Base-by-base conservation (phyloP, 2,113 vertebrate genomes). In the Siniperca chuatsi region DNA sequence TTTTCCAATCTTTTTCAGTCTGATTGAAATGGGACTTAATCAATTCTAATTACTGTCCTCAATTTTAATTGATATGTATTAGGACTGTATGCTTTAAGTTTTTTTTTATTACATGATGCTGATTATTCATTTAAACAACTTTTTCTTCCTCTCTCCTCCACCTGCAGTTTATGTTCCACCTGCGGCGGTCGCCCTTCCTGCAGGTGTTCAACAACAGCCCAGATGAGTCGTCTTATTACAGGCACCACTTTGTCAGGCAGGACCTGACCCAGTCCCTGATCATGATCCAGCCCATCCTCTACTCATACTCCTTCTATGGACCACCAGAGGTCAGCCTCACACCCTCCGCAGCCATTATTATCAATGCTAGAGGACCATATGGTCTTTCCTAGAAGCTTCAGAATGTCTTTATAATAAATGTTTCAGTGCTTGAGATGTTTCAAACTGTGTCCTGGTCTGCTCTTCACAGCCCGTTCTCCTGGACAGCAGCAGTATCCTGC, bases 121-220 rank as follows among this genome's bases (percentile, higher is more conserved):
- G 25, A 75, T 10, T 40, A 8, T n/a, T 23, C 8, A 23, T 11
- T 37, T 54, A 18, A 25, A 60, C 48, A 35, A 70, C 25, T 42
- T 54, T 52, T 37, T 40, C 37, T 64, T 78, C 18, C 33, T 58
- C 18, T 71, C 48, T 76, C 70, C 1, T 91, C 40, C 82, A 20
- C 79, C 78, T 81, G 15, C 68, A 99, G 98, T 99, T 99, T 84
- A 99, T 99, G 97, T 99, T 99, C 95, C 98, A 99, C 87, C 94
- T 99, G 93, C 95, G 98, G 74, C 95, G 98, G 87, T 99, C 98
- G 15, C 97, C 98, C 0, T 99, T 99, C 96, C 97, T 99, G 80
- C 98, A 99, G 90, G 98, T 99, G 70, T 99, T 99, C 89, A 99
- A 99, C 94, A 99, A 99, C 94, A 99, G 98, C 67, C 98, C 98